These are phyloP conservation scores for Danio rerio DNA, from an alignment of 2,113 vertebrate genomes.

Conservation along the genomic window GRCz12tu NC_133199.1:29070501-29071000, in stretches of 20 bases:
- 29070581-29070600: background rate
- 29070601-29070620: background rate
- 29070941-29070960: background rate
- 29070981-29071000: background rate
- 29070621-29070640: constrained; percentile 9
- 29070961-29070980: constrained; percentile 1
- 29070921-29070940: background rate
- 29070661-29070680: background rate
- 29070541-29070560: no score
- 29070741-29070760: constrained; percentile 11
- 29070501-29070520: no score
- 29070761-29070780: background rate
- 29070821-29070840: constrained; percentile 19
- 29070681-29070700: constrained; percentile 4
- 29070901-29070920: background rate
- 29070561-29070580: background rate
- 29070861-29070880: background rate
- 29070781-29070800: background rate
- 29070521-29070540: no score
- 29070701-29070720: background rate
- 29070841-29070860: background rate
- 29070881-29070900: background rate
- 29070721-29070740: background rate
- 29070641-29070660: background rate
- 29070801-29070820: background rate